phyloP scores from a whole-genome alignment of 2,113 vertebrate genomes.

The Crotophaga sulcirostris region DNA sequence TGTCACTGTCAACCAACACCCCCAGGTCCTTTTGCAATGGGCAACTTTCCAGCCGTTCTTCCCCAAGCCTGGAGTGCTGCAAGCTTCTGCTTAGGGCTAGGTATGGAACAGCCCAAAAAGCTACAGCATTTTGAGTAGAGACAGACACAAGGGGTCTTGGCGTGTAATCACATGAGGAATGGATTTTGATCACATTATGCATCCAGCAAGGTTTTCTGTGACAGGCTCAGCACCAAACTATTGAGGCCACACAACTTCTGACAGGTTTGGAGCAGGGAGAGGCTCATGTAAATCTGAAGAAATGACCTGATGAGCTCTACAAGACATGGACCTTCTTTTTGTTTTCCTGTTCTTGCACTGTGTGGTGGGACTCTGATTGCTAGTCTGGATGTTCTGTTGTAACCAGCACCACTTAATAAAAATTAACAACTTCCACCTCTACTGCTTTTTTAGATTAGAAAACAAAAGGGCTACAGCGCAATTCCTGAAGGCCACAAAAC shows the following conservation, averaged over 20 bases:
- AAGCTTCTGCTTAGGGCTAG: neutral
- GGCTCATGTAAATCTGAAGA: neutral
- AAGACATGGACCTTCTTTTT: neutral
- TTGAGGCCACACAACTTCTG: neutral
- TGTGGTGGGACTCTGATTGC: neutral
- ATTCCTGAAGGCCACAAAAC: neutral
- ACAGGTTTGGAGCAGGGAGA: neutral
- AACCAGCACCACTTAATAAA: neutral
- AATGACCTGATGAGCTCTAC: neutral
- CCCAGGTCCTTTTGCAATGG: too few relatives aligned
- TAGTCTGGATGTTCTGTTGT: neutral
- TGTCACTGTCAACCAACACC: too few relatives aligned
- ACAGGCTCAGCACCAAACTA: neutral
- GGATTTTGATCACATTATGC: neutral
- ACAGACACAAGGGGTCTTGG: neutral
- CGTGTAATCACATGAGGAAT: neutral
- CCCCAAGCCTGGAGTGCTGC: too few relatives aligned
- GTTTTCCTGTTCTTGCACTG: neutral
- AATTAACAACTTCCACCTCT: neutral
- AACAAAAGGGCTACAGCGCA: neutral
- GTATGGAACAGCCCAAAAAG: neutral
- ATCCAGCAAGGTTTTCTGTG: neutral
- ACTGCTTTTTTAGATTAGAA: neutral
- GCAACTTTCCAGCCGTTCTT: too few relatives aligned
- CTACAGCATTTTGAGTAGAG: neutral